A percentile compares a stretch with the other conserved stretches of the same genome.
Evolutionary conservation across 2,797 vertebrate species (phyloP).

Genomic region (Molossus molossus): DNA sequence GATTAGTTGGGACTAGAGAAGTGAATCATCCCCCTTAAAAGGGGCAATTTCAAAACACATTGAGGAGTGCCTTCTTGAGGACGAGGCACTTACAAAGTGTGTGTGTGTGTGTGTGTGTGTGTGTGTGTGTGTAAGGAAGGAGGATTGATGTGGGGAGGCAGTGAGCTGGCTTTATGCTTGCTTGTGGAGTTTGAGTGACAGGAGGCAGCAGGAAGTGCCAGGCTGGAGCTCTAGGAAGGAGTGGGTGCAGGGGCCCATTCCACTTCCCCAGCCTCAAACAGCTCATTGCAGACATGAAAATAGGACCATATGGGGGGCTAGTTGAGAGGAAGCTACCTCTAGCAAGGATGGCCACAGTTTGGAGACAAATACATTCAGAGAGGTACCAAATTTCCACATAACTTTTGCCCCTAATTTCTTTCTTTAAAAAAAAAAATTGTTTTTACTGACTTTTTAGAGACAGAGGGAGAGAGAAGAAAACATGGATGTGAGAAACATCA

Average conservation of each 20-base stretch:
- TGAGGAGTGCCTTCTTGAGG: constrained; percentile 34
- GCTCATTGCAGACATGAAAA: background rate
- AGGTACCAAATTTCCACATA: background rate
- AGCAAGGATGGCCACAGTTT: too few relatives aligned
- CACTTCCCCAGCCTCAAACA: background rate
- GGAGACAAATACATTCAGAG: background rate
- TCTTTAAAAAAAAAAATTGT: too few relatives aligned
- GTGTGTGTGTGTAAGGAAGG: background rate
- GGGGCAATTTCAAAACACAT: background rate
- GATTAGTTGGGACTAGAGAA: background rate
- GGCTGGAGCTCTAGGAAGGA: background rate
- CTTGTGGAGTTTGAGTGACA: background rate
- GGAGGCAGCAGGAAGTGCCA: background rate
- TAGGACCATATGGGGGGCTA: accelerated
- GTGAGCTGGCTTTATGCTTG: background rate
- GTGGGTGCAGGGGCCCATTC: background rate
- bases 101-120: background rate
- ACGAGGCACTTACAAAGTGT: background rate
- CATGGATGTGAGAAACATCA: too few relatives aligned
- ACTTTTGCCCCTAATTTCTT: background rate
- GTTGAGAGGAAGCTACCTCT: background rate
- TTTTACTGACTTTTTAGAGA: too few relatives aligned
- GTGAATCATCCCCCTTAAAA: background rate
- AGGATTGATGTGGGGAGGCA: background rate
- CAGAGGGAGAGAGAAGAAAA: too few relatives aligned